These are phyloP conservation scores for Drosophila neotestacea DNA, from an alignment of 2,888 invertebrate species.

Conservation along the genomic window DNA sequence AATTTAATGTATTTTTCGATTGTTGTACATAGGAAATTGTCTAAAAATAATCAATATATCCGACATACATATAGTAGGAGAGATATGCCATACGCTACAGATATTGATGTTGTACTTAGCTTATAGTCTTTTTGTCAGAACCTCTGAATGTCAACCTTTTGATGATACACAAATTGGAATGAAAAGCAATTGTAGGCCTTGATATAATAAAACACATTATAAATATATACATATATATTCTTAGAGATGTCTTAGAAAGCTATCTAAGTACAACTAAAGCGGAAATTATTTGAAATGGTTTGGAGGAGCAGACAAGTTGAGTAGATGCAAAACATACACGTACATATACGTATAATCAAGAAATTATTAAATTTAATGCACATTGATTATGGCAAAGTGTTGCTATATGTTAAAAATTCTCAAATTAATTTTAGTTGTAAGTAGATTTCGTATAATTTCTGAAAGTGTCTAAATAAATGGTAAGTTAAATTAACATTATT, in stretches of 20 bases:
- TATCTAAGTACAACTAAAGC: background rate
- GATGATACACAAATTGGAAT: slow-evolving; percentile 26
- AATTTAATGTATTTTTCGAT: slow-evolving; percentile 50
- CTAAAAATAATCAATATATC: slow-evolving; percentile 24
- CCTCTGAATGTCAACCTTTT: slow-evolving; percentile 29
- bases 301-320: background rate
- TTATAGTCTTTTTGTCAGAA: slow-evolving; percentile 17
- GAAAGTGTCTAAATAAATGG: too few species aligned
- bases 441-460: background rate
- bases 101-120: slow-evolving; percentile 62
- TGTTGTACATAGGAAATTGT: slow-evolving; percentile 50
- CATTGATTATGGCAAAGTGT: background rate
- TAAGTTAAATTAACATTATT: too few species aligned
- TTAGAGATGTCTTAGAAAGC: background rate
- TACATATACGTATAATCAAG: background rate
- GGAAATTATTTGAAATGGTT: too few species aligned
- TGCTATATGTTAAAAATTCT: background rate
- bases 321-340: background rate
- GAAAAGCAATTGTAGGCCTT: slow-evolving; percentile 75
- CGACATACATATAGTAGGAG: slow-evolving; percentile 12
- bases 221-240: background rate
- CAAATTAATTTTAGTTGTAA: background rate
- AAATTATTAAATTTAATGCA: background rate
- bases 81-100: slow-evolving; percentile 26
- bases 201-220: slow-evolving; percentile 15